Conservation (phyloP, 2,888 invertebrate species). For the Polydrusus pterygomalis region DNA sequence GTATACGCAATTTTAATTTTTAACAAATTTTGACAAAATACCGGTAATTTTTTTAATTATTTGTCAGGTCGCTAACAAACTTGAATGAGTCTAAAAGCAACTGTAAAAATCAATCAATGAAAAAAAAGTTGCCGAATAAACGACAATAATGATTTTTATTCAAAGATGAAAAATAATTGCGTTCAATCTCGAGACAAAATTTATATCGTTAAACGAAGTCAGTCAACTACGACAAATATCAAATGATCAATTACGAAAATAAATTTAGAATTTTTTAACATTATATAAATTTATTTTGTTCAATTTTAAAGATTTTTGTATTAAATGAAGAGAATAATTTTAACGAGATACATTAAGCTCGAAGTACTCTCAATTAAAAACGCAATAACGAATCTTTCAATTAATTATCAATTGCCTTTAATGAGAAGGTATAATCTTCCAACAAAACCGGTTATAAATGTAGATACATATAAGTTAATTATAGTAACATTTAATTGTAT, state of each 20-base stretch:
- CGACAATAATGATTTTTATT: conserved; percentile 8
- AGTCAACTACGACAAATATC: conserved; percentile 27
- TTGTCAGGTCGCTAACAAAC: too few relatives aligned
- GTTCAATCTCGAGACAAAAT: conserved; percentile 42
- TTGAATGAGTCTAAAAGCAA: not conserved
- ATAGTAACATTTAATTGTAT: too few relatives aligned
- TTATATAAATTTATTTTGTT: conserved; percentile 21
- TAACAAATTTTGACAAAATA: too few relatives aligned
- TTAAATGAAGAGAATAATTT: conserved; percentile 37
- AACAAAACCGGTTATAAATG: too few relatives aligned
- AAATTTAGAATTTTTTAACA: conserved; percentile 36
- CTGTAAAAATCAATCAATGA: not conserved
- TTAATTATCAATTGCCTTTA: not conserved
- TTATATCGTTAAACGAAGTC: conserved; percentile 41
- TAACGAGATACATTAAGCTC: conserved; percentile 30
- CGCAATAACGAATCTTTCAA: conserved; percentile 11
- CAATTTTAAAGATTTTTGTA: conserved; percentile 33
- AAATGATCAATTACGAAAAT: conserved; percentile 47
- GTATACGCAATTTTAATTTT: too few relatives aligned
- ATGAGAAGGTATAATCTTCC: not conserved
- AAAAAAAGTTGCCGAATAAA: not conserved
- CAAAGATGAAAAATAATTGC: conserved; percentile 36
- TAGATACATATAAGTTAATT: too few relatives aligned
- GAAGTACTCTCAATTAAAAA: conserved; percentile 14
- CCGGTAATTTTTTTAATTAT: too few relatives aligned